Base-by-base conservation (phyloP, 2,113 vertebrate genomes). In the Noctilio leporinus region DNA sequence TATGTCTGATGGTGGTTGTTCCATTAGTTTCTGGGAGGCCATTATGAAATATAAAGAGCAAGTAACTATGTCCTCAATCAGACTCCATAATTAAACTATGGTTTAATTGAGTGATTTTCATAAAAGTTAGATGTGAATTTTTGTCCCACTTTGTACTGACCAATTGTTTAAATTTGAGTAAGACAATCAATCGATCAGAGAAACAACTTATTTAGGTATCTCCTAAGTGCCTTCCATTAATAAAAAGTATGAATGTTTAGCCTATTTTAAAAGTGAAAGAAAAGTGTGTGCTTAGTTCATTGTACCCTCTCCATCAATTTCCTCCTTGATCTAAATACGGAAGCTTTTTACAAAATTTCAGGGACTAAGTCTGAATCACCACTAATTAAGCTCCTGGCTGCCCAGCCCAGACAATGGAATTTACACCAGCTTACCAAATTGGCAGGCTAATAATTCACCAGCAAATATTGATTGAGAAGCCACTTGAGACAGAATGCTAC, bases 1-100 rank as follows among this genome's bases (percentile, higher is more conserved):
- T 87, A 89, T 95, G 43, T 94, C 38, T 77, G 45, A 57, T 89
- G 62, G 28, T 40, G 76, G 62, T 87, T 96, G n/a, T 94, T 92
- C 65, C 45, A 2, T 67, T 45, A 53, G 59, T 33, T 93, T 88
- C 80, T 92, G 76, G 76, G 89, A 95, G 33, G 78, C 47, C 43
- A 51, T 47, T 11, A 1, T 49, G 40, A 95, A 87, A 83, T 62
- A 87, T 19, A 87, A 90, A 95, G 51, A 96, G 77, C 35, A 89
- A 92, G 53, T 73, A 81, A 90, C 4, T 77, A 47, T 30, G 70
- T 73, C 47, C 69, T 93, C 59, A 59, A 7, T 89, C 87, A 84
- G 16, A 72, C 11, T 81, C 70, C 53, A 59, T 77, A 92, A 88
- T 67, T 93, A 86, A 95, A 85, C 28, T 59, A 76, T 70, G 43